Evolutionary conservation across 2,113 vertebrate genomes (phyloP).

Genomic region (Tyto alba): DNA sequence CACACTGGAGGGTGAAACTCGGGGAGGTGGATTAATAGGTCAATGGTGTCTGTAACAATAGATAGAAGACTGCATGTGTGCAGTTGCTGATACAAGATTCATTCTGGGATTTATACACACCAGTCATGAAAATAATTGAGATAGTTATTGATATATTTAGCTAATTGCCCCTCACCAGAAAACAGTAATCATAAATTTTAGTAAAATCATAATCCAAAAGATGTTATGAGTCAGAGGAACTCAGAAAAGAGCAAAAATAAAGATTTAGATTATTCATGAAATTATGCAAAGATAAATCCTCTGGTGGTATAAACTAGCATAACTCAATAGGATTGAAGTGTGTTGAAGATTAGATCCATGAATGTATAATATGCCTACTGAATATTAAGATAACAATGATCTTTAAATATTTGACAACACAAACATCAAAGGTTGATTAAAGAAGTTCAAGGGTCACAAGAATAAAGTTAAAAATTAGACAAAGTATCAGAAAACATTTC

Average conservation of each 20-base stretch:
- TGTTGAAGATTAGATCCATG: not conserved
- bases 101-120: not conserved
- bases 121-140: not conserved
- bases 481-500: not conserved
- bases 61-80: not conserved
- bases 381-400: not conserved
- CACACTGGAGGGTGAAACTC: not conserved
- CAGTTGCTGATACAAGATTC: not conserved
- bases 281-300: not conserved
- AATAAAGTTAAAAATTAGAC: conserved; percentile 32
- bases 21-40: not conserved
- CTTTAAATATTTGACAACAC: not conserved
- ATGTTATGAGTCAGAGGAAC: not conserved
- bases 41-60: not conserved
- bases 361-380: not conserved
- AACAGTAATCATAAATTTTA: not conserved
- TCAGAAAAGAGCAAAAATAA: not conserved
- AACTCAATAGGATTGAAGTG: not conserved
- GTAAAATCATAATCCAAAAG: not conserved
- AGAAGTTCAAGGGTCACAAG: not conserved
- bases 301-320: not conserved
- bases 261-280: not conserved
- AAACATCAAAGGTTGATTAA: not conserved
- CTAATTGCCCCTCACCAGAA: not conserved
- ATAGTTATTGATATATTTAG: not conserved